Conservation (phyloP, 2,888 invertebrate genomes). For the Thecocarcelia acutangulata region DNA sequence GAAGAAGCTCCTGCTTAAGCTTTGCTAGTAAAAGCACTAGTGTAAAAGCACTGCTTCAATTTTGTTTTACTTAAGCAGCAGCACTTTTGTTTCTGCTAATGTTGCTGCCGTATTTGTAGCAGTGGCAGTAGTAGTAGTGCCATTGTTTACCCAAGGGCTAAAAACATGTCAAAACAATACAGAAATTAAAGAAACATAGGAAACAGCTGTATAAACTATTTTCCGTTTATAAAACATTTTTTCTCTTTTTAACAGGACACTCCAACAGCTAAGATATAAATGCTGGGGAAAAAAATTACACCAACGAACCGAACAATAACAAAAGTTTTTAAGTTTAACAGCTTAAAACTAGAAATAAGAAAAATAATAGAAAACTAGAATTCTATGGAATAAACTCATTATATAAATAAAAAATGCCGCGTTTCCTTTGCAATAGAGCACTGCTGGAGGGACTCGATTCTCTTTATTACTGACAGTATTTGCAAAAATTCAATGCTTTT, state of each 20-base stretch:
- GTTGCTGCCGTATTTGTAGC: background rate
- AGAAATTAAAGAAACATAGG: slow-evolving; percentile 67
- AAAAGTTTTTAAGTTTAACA: slow-evolving; percentile 62
- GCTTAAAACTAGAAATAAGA: slow-evolving; percentile 27
- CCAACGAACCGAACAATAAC: slow-evolving; percentile 41
- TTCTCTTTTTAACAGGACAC: slow-evolving; percentile 26
- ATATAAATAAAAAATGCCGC: slow-evolving; percentile 50
- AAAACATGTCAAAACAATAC: slow-evolving; percentile 69
- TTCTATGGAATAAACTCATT: slow-evolving; percentile 55
- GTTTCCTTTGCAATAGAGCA: slow-evolving; percentile 33
- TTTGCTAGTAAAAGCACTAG: slow-evolving; percentile 1
- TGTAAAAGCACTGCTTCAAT: slow-evolving; percentile 12
- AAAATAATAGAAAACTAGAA: slow-evolving; percentile 6
- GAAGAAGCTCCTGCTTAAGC: slow-evolving; percentile 23
- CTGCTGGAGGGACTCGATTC: slow-evolving; percentile 5
- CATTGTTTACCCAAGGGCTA: slow-evolving; percentile 65
- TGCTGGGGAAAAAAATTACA: slow-evolving; percentile 5
- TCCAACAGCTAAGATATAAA: slow-evolving; percentile 38
- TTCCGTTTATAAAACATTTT: slow-evolving; percentile 50
- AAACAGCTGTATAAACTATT: slow-evolving; percentile 69
- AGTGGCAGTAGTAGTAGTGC: slow-evolving; percentile 21
- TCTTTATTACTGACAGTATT: slow-evolving; percentile 8
- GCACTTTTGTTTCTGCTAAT: background rate
- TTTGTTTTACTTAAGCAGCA: slow-evolving; percentile 21
- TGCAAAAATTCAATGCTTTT: slow-evolving; percentile 23